A percentile compares a stretch with the other conserved stretches of the same genome.
Evolutionary conservation across 2,888 invertebrate genomes (phyloP).

Genomic region (Drosophila nr. perissopoda): DNA sequence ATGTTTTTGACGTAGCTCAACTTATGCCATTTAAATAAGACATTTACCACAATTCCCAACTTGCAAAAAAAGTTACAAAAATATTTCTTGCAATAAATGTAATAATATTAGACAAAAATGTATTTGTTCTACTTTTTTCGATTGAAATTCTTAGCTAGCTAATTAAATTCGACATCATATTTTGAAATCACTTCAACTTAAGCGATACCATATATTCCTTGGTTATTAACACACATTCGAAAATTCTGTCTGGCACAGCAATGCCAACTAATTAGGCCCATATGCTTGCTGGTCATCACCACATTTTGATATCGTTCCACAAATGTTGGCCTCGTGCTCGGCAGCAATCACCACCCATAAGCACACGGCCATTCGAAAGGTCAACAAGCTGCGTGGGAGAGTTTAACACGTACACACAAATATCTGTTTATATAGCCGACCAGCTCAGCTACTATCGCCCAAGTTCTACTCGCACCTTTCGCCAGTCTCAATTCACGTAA

Average conservation of each 20-base stretch:
- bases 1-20: slow-evolving; percentile 2
- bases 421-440: neutral
- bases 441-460: neutral
- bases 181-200: neutral
- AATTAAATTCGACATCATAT: neutral
- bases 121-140: neutral
- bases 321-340: slow-evolving; percentile 59
- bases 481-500: slow-evolving; percentile 56
- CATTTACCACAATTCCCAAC: neutral
- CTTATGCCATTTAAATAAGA: slow-evolving; percentile 38
- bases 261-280: slow-evolving; percentile 66
- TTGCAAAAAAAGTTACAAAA: neutral
- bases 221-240: neutral
- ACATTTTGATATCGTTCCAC: slow-evolving; percentile 48
- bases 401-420: slow-evolving; percentile 48
- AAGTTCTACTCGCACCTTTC: slow-evolving; percentile 1
- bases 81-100: neutral
- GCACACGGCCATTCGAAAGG: slow-evolving; percentile 34
- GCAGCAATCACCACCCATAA: slow-evolving; percentile 1
- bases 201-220: neutral
- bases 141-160: neutral
- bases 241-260: slow-evolving; percentile 10
- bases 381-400: slow-evolving; percentile 60
- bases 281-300: slow-evolving; percentile 24
- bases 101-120: neutral